These are phyloP conservation scores for Axis porcinus DNA, from an alignment of 2,113 vertebrate genomes.

Conservation along the genomic window DNA sequence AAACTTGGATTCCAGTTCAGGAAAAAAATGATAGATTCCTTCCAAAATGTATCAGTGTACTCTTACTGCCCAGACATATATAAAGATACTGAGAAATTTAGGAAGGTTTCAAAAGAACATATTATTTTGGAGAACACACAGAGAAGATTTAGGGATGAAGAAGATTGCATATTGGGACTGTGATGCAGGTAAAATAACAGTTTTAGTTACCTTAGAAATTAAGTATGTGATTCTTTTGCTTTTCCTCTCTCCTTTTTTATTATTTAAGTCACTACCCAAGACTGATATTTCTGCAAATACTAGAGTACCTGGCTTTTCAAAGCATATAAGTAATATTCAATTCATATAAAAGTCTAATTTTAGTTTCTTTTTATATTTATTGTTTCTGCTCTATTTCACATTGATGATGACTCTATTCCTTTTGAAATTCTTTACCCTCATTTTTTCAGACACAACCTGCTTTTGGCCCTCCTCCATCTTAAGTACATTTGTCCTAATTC, in stretches of 20 bases:
- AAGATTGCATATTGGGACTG: neutral
- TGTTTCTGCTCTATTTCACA: neutral
- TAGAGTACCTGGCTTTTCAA: neutral
- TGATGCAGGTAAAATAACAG: neutral
- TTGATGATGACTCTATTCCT: neutral
- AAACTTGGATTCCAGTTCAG: neutral
- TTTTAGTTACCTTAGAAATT: neutral
- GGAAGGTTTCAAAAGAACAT: neutral
- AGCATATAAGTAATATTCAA: neutral
- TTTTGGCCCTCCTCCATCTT: neutral
- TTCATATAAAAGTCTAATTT: neutral
- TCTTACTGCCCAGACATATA: neutral
- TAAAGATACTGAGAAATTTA: neutral
- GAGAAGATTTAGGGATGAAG: neutral
- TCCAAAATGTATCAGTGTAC: neutral
- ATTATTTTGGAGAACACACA: neutral
- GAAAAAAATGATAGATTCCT: neutral
- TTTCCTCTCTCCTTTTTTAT: neutral
- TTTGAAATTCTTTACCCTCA: neutral
- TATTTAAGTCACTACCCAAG: neutral
- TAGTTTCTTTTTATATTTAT: neutral
- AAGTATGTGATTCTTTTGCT: neutral
- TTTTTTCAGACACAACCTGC: neutral
- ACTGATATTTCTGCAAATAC: neutral
- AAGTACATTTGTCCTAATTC: neutral